These are phyloP conservation scores for Onthophagus taurus DNA, from an alignment of 1,140 invertebrate species.

Conservation along the genomic window DNA sequence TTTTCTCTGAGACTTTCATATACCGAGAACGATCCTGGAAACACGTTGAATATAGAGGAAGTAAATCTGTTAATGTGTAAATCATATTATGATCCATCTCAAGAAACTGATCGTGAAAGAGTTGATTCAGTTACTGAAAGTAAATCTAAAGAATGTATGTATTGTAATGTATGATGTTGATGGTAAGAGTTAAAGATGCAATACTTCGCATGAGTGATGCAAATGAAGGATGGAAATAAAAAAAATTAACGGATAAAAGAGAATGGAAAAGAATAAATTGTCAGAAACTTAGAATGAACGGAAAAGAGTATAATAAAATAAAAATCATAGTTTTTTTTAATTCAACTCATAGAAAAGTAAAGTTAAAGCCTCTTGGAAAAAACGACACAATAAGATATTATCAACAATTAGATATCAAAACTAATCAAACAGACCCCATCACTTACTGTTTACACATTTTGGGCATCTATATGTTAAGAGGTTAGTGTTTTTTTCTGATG, in stretches of 20 bases:
- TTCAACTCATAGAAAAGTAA: no score
- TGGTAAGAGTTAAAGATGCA: background rate
- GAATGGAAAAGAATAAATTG: conserved; percentile 9
- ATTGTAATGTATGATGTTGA: conserved; percentile 1
- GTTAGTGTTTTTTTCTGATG: no score
- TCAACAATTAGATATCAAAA: no score
- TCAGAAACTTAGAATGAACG: conserved; percentile 8
- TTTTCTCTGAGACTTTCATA: background rate
- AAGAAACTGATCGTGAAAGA: conserved; percentile 3
- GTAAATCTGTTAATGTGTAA: no score
- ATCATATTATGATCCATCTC: background rate
- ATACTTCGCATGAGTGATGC: conserved; percentile 1
- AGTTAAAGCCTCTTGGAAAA: no score
- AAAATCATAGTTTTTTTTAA: conserved; percentile 8
- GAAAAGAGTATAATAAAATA: conserved; percentile 7
- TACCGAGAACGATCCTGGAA: background rate
- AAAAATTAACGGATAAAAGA: conserved; percentile 7
- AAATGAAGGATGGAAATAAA: background rate
- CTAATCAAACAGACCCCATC: no score
- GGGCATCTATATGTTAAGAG: no score
- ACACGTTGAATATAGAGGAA: background rate
- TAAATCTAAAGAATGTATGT: conserved; percentile 5
- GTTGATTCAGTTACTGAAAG: conserved; percentile 3
- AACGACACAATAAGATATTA: no score
- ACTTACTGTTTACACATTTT: no score